phyloP scores from a whole-genome alignment of 2,888 invertebrate species.

The Mesochorus sp. region DNA sequence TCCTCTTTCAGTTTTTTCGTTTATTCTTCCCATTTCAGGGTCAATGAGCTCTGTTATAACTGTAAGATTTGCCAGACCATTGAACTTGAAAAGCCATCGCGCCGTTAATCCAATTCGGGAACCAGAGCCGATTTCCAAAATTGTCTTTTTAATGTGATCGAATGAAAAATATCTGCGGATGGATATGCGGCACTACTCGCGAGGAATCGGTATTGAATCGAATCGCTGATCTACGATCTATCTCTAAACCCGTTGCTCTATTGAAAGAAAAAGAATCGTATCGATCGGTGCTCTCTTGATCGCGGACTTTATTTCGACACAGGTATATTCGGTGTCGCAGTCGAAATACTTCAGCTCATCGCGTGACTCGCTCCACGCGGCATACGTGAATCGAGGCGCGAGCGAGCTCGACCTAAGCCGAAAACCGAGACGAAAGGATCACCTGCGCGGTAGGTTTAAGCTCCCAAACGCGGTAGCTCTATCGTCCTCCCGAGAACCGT shows the following conservation, averaged over 20 bases:
- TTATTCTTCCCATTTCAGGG: neutral
- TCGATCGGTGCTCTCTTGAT: too few relatives aligned
- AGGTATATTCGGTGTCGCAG: slow-evolving; percentile 82
- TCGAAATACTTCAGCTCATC: slow-evolving; percentile 88
- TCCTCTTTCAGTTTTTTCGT: neutral
- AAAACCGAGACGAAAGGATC: slow-evolving; percentile 87
- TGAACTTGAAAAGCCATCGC: neutral
- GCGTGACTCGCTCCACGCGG: slow-evolving; percentile 89
- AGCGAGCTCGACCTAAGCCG: slow-evolving; percentile 91
- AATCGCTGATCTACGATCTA: too few relatives aligned
- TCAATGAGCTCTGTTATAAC: neutral
- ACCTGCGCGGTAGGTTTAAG: slow-evolving; percentile 85
- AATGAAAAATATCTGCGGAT: slow-evolving; percentile 12
- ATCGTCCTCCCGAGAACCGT: slow-evolving; percentile 90
- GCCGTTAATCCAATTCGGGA: neutral
- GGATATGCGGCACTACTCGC: slow-evolving; percentile 50
- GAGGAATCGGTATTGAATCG: slow-evolving; percentile 34
- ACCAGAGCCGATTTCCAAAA: neutral
- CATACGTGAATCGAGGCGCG: slow-evolving; percentile 86
- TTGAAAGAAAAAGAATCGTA: too few relatives aligned
- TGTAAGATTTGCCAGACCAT: neutral
- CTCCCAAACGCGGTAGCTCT: slow-evolving; percentile 84
- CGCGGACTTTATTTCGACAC: too few relatives aligned
- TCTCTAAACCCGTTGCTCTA: too few relatives aligned
- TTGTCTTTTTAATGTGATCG: neutral